These are phyloP conservation scores for Pseudomyrmex concolor DNA, from an alignment of 1,140 invertebrate genomes.

Conservation along the genomic window DNA sequence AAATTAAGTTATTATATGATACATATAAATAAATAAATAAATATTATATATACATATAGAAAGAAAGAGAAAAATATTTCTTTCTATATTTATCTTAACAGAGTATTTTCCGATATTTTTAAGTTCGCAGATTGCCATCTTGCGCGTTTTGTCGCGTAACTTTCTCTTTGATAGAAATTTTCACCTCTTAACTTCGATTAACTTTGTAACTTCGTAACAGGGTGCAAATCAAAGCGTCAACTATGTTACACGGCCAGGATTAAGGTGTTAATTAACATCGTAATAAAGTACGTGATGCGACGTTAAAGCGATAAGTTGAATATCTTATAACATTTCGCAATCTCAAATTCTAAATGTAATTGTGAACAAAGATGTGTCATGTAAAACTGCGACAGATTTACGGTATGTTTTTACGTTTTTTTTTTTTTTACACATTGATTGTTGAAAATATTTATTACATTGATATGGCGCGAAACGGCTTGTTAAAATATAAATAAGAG, in stretches of 20 bases:
- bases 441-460: conserved; percentile 5
- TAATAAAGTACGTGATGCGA: conserved; percentile 47
- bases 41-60: too few relatives aligned
- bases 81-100: too few relatives aligned
- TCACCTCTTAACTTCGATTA: conserved; percentile 20
- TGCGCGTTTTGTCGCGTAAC: neutral
- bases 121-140: neutral
- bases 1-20: neutral
- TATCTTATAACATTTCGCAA: neutral
- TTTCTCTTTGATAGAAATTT: conserved; percentile 37
- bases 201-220: conserved; percentile 31
- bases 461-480: conserved; percentile 8
- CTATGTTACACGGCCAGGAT: neutral
- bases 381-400: neutral
- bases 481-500: conserved; percentile 40
- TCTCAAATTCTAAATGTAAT: conserved; percentile 3
- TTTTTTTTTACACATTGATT: neutral
- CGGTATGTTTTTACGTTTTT: neutral
- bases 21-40: neutral
- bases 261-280: conserved; percentile 37
- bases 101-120: neutral
- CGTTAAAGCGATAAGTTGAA: conserved; percentile 30
- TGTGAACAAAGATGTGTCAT: neutral
- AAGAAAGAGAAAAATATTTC: too few relatives aligned
- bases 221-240: conserved; percentile 30